A percentile compares a stretch with the other conserved stretches of the same genome.
phyloP scores from a whole-genome alignment of 37 sponge, comb jelly and placozoan species.

The Cliona cf. orientalis region DNA sequence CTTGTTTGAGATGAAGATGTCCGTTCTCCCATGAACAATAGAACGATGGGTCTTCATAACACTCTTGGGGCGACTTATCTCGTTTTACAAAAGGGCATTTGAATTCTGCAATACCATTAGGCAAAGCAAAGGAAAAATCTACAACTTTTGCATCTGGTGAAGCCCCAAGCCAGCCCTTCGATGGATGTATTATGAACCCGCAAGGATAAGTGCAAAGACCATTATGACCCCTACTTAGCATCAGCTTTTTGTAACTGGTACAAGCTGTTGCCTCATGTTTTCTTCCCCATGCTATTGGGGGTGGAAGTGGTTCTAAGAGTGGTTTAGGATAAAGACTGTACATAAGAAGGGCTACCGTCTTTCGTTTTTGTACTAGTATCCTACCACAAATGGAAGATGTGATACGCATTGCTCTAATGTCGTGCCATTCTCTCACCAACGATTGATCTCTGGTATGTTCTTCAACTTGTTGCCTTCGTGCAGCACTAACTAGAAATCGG shows the following conservation, averaged over 20 bases:
- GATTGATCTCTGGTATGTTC: too few species aligned
- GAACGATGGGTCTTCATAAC: constrained; percentile 17
- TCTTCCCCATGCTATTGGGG: constrained; percentile 1
- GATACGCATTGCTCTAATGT: not conserved
- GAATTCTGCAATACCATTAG: constrained; percentile 43
- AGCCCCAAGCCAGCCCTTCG: constrained; percentile 23
- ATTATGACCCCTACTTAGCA: not conserved
- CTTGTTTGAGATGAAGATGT: constrained; percentile 13
- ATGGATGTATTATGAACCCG: constrained; percentile 19
- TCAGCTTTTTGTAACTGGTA: not conserved
- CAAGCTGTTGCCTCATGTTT: constrained; percentile 3
- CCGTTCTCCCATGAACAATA: constrained; percentile 15
- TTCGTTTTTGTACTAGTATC: constrained; percentile 2
- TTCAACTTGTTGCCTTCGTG: too few species aligned
- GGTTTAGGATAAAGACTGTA: constrained; percentile 3
- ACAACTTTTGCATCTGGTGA: constrained; percentile 26
- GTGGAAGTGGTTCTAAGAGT: not conserved
- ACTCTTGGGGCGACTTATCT: constrained; percentile 39
- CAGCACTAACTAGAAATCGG: not conserved
- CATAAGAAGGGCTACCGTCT: constrained; percentile 4
- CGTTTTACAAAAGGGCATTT: constrained; percentile 59
- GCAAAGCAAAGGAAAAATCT: not conserved
- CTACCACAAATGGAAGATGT: constrained; percentile 39
- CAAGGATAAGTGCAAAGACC: not conserved
- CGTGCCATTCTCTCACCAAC: too few species aligned